phyloP scores from a whole-genome alignment of 2,888 invertebrate genomes.

The Stenotaenia linearis region DNA sequence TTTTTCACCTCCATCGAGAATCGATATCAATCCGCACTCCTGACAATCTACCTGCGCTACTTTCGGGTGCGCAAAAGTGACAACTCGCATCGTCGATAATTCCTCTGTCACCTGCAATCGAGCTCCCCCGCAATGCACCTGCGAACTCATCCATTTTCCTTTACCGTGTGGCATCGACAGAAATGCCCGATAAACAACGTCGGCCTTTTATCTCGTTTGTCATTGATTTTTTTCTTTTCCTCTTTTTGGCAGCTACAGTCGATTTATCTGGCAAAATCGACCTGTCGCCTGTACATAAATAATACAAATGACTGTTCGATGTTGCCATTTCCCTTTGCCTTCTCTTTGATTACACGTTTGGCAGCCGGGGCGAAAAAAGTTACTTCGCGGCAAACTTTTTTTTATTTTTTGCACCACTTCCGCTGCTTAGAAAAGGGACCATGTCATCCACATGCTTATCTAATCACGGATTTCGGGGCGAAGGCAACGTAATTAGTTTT shows the following conservation, averaged over 20 bases:
- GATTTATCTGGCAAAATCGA: slow-evolving; percentile 14
- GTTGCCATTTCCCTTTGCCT: slow-evolving; percentile 7
- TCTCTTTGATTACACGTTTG: background rate
- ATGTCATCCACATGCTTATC: slow-evolving; percentile 2
- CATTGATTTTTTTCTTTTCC: background rate
- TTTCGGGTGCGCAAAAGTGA: background rate
- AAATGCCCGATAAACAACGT: background rate
- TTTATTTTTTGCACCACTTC: background rate
- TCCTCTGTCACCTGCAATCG: slow-evolving; percentile 21
- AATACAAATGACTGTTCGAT: slow-evolving; percentile 24
- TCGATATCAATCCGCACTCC: background rate
- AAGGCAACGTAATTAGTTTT: slow-evolving; percentile 8
- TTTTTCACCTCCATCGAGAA: background rate
- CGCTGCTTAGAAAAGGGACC: background rate
- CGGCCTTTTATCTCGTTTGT: slow-evolving; percentile 14
- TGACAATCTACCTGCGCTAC: background rate
- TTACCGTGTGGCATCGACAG: background rate
- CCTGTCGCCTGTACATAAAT: slow-evolving; percentile 8
- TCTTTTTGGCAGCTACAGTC: background rate
- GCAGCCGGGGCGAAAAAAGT: background rate
- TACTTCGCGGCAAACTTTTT: background rate
- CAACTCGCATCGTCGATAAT: background rate
- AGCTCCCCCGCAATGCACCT: background rate
- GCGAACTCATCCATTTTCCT: background rate
- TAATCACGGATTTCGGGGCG: background rate